These are phyloP conservation scores for Psittacula cyanocephala DNA, from an alignment of 2,113 vertebrate species.

Conservation along the genomic window DNA sequence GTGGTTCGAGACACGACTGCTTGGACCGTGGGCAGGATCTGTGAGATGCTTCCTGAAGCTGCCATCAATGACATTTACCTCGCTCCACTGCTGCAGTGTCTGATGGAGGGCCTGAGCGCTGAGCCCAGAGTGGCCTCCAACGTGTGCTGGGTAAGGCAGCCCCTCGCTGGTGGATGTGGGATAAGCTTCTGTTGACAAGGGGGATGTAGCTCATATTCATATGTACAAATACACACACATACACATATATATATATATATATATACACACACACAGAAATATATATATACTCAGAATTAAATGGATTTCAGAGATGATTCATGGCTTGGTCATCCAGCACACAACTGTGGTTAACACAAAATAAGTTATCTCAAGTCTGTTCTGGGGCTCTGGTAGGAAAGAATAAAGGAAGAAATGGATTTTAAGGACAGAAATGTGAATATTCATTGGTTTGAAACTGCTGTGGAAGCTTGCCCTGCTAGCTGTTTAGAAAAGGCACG, in stretches of 20 bases:
- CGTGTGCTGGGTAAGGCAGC: constrained; percentile 92
- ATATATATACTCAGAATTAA: background rate
- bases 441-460: background rate
- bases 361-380: background rate
- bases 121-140: constrained; percentile 97
- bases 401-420: background rate
- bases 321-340: background rate
- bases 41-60: constrained; percentile 94
- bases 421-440: background rate
- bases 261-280: background rate
- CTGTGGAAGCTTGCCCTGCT: background rate
- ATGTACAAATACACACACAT: rapidly evolving
- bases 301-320: background rate
- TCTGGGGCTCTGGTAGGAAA: background rate
- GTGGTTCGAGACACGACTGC: constrained; percentile 97
- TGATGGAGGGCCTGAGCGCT: constrained; percentile 94
- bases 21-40: constrained; percentile 96
- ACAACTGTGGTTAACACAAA: background rate
- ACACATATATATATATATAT: rapidly evolving
- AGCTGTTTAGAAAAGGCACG: background rate
- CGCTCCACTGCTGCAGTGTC: constrained; percentile 90
- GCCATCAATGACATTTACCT: constrained; percentile 96
- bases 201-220: rapidly evolving
- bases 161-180: rapidly evolving
- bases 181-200: rapidly evolving